Base-by-base conservation (phyloP, 2,888 invertebrate genomes). In the Tetrapedia diversipes region DNA sequence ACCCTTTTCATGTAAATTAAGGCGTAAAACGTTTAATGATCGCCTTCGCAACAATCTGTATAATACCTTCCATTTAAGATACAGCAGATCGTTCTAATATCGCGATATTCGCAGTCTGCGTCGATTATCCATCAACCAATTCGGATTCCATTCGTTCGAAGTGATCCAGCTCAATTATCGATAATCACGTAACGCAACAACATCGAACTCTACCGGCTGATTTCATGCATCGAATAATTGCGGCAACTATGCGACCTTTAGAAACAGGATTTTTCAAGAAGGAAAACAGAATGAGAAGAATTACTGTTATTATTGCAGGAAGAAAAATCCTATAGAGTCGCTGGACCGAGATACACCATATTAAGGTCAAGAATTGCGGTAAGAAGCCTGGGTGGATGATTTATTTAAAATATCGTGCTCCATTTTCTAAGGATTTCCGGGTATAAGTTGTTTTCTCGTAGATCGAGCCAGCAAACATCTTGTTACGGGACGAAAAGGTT, bases 401-500 rank as follows among this genome's bases (percentile, higher is more conserved):
- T 41, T 22, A 32, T 32, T 53, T 43, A 22, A 32, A 41, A 53
- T 14, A 32, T 54, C 22, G 11, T 3, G 11, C 10, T 22, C 3
- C 16, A 16, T n/a, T 16, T 54, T 22, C 22, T 14, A 2, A 34
- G n/a, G 22, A 45, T 22, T 60, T 1, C 14, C 16, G 27, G 24
- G n/a, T n/a, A n/a, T 32, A 49, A 37, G 16, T 27, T 47, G 60
- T 61, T 61, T 34, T 3, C 11, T 37, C 8, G 22, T 4, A 11
- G 1, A 10, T 3, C 32, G n/a, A 49, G n/a, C 1, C 24, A 27
- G 8, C n/a, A 34, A 27, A n/a, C 24, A 16, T 34, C 57, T 39
- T 57, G 34, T 61, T 61, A 34, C 24, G 34, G 27, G 8, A 16
- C n/a, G 27, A n/a, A 65, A 54, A 65, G 16, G 16, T 54, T 53